Evolutionary conservation across 2,113 vertebrate genomes (phyloP), one percentile per base, ranked within the genome.

Genomic region (Arothron firmamentum): DNA sequence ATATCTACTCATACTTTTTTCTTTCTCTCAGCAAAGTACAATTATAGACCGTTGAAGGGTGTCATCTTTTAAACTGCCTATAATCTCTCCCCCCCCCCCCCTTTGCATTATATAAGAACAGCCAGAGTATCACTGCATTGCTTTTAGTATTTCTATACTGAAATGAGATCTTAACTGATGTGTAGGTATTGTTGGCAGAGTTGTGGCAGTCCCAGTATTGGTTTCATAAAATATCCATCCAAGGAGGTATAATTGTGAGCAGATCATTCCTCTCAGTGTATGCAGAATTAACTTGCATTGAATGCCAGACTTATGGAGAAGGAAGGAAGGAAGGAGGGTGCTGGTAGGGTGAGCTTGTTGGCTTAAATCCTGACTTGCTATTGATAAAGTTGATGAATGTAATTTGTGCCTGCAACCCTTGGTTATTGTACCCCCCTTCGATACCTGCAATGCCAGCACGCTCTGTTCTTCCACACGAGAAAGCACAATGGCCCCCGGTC

Each of bases 21-120:
- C 90, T 93, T 92, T 91, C 92, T 91, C 88, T 89, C 92, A 93
- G 93, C 92, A 77, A 93, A 94, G 93, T 87, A 92, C 94, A 95
- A 94, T 96, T 95, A 95, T 93, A 93, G 92, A 92, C 94, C 92
- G 93, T 93, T 93, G 92, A 81, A 93, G 91, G 90, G 90, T 94
- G 92, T 93, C 94, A 92, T 92, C 92, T 92, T 91, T 92, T 90
- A 90, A 89, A 85, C 65, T 65, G 65, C 60, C 77, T 79, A 68
- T 84, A 77, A 82, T 81, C 65, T 70, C 68, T 59, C 65, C 49
- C 70, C 49, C 56, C 66, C 60, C 34, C 62, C 56, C 70, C 56
- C 42, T n/a, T n/a, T 64, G 47, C 31, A 48, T 70, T 53, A 42
- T n/a, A 64, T 56, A 65, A 81, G 45, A 83, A 73, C 61, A 56